These are phyloP conservation scores for Calcarius lapponicus DNA, from an alignment of 2,797 vertebrate species.

Conservation along the genomic window DNA sequence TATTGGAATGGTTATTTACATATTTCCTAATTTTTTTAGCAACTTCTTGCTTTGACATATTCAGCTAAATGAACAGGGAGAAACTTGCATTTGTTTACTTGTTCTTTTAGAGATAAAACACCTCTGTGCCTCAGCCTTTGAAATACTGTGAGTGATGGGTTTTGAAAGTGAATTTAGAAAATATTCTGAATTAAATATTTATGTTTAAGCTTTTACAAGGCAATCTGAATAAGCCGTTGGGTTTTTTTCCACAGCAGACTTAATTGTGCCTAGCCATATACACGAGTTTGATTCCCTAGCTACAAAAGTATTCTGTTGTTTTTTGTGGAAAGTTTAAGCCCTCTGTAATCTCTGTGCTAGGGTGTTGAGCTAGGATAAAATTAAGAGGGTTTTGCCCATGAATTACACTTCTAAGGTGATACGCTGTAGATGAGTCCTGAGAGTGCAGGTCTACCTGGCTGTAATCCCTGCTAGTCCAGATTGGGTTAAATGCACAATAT, in stretches of 20 bases:
- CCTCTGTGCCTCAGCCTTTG: conserved; percentile 58
- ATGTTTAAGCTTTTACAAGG: conserved; percentile 66
- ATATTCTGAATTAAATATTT: conserved; percentile 70
- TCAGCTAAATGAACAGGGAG: conserved; percentile 39
- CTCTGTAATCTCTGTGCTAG: neutral
- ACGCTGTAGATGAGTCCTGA: neutral
- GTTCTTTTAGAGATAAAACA: conserved; percentile 63
- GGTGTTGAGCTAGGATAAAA: neutral
- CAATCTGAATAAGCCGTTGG: conserved; percentile 56
- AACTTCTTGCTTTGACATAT: conserved; percentile 43
- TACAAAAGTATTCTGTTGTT: neutral
- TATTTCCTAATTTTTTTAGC: conserved; percentile 33
- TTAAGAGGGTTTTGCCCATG: neutral
- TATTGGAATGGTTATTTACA: neutral
- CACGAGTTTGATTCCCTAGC: neutral
- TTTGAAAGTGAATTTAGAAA: conserved; percentile 66
- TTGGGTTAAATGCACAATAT: neutral
- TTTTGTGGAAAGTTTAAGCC: neutral
- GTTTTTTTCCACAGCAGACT: conserved; percentile 49
- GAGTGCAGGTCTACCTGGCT: neutral
- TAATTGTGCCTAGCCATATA: conserved; percentile 47
- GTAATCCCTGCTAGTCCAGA: neutral
- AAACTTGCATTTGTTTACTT: conserved; percentile 66
- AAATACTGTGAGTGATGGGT: conserved; percentile 50
- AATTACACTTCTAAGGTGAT: neutral